A percentile compares a stretch with the other conserved stretches of the same genome.
Evolutionary conservation across 1,140 invertebrate species (phyloP).

Genomic region (Drosophila albomicans): DNA sequence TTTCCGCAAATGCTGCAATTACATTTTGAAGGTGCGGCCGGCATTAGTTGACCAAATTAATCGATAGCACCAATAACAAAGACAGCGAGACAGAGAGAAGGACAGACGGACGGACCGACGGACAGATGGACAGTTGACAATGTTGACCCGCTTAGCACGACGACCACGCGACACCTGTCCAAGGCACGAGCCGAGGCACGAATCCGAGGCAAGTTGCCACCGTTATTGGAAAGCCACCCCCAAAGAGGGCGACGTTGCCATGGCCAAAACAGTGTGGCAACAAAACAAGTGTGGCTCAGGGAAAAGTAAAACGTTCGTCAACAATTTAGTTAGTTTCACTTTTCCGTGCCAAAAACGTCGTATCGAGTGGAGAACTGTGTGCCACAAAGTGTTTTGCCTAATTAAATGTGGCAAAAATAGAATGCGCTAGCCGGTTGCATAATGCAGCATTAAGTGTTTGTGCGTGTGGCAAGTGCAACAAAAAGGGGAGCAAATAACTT

Average conservation of each 20-base stretch:
- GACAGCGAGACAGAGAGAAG: slow-evolving; percentile 34
- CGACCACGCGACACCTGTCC: slow-evolving; percentile 37
- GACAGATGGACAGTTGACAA: slow-evolving; percentile 10
- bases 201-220: neutral
- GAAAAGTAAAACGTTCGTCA: slow-evolving; percentile 15
- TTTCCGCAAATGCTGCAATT: slow-evolving; percentile 80
- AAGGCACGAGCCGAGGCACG: slow-evolving; percentile 23
- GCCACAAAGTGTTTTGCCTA: slow-evolving; percentile 15
- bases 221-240: slow-evolving; percentile 21
- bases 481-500: slow-evolving; percentile 8
- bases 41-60: slow-evolving; percentile 72
- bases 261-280: slow-evolving; percentile 67
- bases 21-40: slow-evolving; percentile 70
- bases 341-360: slow-evolving; percentile 76
- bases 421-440: slow-evolving; percentile 35
- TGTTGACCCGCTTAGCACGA: slow-evolving; percentile 70
- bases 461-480: slow-evolving; percentile 16
- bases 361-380: slow-evolving; percentile 2
- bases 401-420: slow-evolving; percentile 59
- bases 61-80: slow-evolving; percentile 72
- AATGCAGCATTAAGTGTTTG: slow-evolving; percentile 45
- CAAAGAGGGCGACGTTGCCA: slow-evolving; percentile 60
- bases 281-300: slow-evolving; percentile 60
- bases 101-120: too few relatives aligned
- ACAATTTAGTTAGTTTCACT: slow-evolving; percentile 72